Conservation (phyloP, 2,113 vertebrate species). For the Aegypius monachus region DNA sequence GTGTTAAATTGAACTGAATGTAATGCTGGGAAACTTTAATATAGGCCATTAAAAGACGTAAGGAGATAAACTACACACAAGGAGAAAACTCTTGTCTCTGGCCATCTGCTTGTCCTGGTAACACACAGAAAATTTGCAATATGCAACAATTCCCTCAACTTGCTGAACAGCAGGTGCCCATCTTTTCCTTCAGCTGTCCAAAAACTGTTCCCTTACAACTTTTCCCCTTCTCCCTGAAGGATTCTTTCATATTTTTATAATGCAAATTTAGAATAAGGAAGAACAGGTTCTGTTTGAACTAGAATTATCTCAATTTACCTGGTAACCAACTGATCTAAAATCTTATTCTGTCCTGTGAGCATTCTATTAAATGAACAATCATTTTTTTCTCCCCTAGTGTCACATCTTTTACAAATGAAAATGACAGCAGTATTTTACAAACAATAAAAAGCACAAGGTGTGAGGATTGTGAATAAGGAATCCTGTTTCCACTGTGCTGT, state of each 20-base stretch:
- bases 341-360: background rate
- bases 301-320: conserved; percentile 8
- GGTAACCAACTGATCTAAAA: background rate
- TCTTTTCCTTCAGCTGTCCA: conserved; percentile 58
- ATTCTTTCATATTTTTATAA: conserved; percentile 23
- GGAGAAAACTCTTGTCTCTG: conserved; percentile 42
- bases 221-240: background rate
- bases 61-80: conserved; percentile 47
- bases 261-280: conserved; percentile 29
- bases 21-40: conserved; percentile 30
- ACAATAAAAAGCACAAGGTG: background rate
- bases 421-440: background rate
- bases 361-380: conserved; percentile 18
- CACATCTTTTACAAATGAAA: background rate
- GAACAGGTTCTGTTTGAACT: conserved; percentile 30
- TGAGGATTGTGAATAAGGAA: background rate
- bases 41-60: conserved; percentile 17
- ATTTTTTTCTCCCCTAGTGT: background rate
- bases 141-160: conserved; percentile 56
- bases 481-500: background rate
- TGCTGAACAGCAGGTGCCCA: conserved; percentile 60
- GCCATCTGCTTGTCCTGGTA: conserved; percentile 63
- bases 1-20: conserved; percentile 8
- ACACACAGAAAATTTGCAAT: conserved; percentile 29
- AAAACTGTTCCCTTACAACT: conserved; percentile 28